Evolutionary conservation across 2,113 vertebrate genomes (phyloP).

Genomic region (Grallaria varia): DNA sequence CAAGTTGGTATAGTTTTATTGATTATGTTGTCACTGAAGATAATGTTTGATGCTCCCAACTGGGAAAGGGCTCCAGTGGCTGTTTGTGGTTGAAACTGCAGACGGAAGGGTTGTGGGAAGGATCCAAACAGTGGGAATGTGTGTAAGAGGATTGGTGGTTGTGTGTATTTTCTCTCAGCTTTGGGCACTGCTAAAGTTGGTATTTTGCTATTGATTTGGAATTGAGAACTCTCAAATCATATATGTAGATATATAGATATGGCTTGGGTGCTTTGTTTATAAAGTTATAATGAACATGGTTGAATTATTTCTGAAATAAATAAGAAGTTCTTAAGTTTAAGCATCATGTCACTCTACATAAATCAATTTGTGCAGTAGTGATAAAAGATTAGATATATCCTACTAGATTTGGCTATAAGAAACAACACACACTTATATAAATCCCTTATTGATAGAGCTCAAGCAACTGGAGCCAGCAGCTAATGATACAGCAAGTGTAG

Average conservation of each 20-base stretch:
- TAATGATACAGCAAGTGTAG: background rate
- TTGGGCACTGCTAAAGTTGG: background rate
- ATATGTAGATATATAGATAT: background rate
- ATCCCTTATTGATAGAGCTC: background rate
- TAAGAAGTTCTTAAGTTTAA: background rate
- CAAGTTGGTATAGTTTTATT: slow-evolving; percentile 45
- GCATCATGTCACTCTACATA: background rate
- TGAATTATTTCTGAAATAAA: background rate
- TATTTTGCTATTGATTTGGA: slow-evolving; percentile 2
- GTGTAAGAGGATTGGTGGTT: slow-evolving; percentile 67
- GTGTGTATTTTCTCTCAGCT: slow-evolving; percentile 38
- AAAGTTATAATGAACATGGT: background rate
- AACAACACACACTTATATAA: background rate
- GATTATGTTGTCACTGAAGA: slow-evolving; percentile 73
- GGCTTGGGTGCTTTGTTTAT: background rate
- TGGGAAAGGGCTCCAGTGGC: slow-evolving; percentile 66
- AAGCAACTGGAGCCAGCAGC: background rate
- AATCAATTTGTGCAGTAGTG: background rate
- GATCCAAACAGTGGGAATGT: slow-evolving; percentile 60
- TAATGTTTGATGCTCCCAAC: slow-evolving; percentile 62
- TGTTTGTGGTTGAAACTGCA: slow-evolving; percentile 75
- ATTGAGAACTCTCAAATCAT: background rate
- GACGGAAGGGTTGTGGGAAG: slow-evolving; percentile 62
- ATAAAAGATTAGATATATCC: background rate
- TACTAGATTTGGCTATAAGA: background rate